These are phyloP conservation scores for Drosophila conformis DNA, from an alignment of 2,888 invertebrate species.

Conservation along the genomic window DNA sequence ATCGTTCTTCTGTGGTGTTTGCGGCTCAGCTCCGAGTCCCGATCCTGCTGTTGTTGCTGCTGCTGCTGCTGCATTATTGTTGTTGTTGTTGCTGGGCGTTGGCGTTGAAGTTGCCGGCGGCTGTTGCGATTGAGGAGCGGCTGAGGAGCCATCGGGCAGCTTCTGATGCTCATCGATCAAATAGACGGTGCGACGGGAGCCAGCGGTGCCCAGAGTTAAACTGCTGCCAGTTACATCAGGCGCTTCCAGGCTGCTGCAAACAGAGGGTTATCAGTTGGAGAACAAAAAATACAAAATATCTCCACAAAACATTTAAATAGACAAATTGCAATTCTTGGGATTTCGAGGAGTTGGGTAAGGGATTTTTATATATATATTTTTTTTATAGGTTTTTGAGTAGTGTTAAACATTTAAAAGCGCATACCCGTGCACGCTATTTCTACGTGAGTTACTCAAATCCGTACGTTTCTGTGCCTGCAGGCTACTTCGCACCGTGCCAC, in stretches of 20 bases:
- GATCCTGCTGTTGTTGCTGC: conserved; percentile 9
- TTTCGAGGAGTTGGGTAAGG: background rate
- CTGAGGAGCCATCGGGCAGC: conserved; percentile 84
- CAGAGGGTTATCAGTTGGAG: conserved; percentile 12
- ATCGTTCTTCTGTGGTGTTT: conserved; percentile 83
- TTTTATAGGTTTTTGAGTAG: conserved; percentile 14
- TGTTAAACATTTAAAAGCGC: conserved; percentile 76
- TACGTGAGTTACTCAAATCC: conserved; percentile 85
- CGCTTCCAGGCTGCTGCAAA: conserved; percentile 82
- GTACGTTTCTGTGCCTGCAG: conserved; percentile 86
- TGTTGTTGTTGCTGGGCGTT: conserved; percentile 30
- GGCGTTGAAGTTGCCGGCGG: conserved; percentile 44
- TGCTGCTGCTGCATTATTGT: background rate
- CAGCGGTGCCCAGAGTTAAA: conserved; percentile 91
- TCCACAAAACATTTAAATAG: conserved; percentile 13
- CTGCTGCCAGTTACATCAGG: conserved; percentile 86
- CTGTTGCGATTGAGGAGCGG: conserved; percentile 50
- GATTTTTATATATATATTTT: background rate
- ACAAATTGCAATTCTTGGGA: conserved; percentile 12
- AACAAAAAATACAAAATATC: background rate
- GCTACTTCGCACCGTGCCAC: conserved; percentile 87
- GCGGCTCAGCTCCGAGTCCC: conserved; percentile 82
- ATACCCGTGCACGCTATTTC: conserved; percentile 88
- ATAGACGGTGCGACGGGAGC: conserved; percentile 93
- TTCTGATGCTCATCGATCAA: conserved; percentile 89